Conservation (phyloP, 2,888 invertebrate genomes). For the Drosophila anceps region DNA sequence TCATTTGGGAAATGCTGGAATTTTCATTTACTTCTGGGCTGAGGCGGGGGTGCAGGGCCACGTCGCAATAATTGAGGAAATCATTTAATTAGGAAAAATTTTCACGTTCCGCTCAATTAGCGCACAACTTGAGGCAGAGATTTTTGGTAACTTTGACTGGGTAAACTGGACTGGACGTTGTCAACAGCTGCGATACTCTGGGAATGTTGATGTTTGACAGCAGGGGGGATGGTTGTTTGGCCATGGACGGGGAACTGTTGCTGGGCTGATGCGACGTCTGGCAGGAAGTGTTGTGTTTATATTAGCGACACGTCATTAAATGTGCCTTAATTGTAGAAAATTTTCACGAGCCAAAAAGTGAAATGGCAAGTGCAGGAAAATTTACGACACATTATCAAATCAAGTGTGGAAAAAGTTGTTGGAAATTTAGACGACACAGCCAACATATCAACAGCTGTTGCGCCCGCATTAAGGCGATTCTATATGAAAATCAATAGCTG, state of each 20-base stretch:
- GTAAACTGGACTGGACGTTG: constrained; percentile 66
- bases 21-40: constrained; percentile 6
- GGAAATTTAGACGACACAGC: constrained; percentile 25
- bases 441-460: constrained; percentile 42
- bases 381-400: constrained; percentile 77
- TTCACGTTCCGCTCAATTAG: constrained; percentile 80
- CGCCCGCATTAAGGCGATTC: constrained; percentile 17
- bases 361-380: constrained; percentile 58
- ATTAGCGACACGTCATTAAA: constrained; percentile 77
- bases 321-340: constrained; percentile 74
- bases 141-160: constrained; percentile 47
- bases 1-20: constrained; percentile 45
- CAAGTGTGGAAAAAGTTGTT: constrained; percentile 64
- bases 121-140: constrained; percentile 46
- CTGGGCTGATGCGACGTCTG: constrained; percentile 27
- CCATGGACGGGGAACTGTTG: neutral
- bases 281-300: constrained; percentile 67
- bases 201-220: constrained; percentile 14
- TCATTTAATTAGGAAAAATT: constrained; percentile 79
- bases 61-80: constrained; percentile 77
- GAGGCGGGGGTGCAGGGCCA: neutral
- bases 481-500: constrained; percentile 37
- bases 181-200: constrained; percentile 64
- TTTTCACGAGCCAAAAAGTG: constrained; percentile 64
- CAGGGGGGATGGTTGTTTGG: constrained; percentile 7